Evolutionary conservation across 1,140 invertebrate genomes (phyloP), one percentile per base, ranked within the genome.

Genomic region (Drosophila ercepeae): DNA sequence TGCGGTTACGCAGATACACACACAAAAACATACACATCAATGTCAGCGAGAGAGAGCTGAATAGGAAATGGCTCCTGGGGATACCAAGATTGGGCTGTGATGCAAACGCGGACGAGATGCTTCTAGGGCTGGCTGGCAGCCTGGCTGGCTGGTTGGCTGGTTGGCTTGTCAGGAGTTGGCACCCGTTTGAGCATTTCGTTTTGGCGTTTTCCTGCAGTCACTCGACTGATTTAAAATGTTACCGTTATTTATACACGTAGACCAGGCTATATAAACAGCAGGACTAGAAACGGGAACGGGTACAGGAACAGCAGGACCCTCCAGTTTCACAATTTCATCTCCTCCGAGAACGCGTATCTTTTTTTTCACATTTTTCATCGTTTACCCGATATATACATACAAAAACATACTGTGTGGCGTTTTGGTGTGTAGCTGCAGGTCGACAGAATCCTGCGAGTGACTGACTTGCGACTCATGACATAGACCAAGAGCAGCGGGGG

Each of bases 191-290:
- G 75, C 69, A 68, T 74, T 78, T 81, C 67, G 69, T 71, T 84
- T 86, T 75, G 71, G 75, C 82, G 68, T 79, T 84, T 67, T 78
- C 74, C 82, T 88, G 82, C 82, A 88, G 70, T 82, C 82, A 88
- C 77, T 81, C 51, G 82, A 88, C 82, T 88, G 82, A 88, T 88
- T 88, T 88, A 88, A 88, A 88, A 88, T 88, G 77, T 88, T 88
- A 88, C 82, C 82, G 74, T 88, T 88, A 88, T 88, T 88, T 88
- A 88, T 88, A 88, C 77, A 88, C 82, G 82, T 88, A 82, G 61
- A 63, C 76, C 60, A 41, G 55, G 75, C 81, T 75, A 79, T 73
- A 84, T 79, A 84, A 83, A 78, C 79, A 83, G 78, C 60, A 14
- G 64, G 59, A 52, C 5, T 16, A 13, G 21, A 14, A 27, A 11